These are phyloP conservation scores for Siniperca scherzeri DNA, from an alignment of 2,797 vertebrate genomes.

Conservation along the genomic window DNA sequence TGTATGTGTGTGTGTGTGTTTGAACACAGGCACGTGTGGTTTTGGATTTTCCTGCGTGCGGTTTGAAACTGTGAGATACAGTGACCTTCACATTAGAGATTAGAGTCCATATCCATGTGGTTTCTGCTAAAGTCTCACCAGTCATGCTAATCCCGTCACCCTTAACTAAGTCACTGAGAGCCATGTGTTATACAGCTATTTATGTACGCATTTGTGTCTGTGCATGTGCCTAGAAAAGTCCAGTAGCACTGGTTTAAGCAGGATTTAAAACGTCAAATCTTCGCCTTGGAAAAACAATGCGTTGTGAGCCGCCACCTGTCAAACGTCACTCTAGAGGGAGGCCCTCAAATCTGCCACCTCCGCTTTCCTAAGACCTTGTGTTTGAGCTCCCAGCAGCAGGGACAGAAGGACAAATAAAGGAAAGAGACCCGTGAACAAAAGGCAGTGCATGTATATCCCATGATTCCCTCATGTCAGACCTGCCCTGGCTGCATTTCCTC, in stretches of 20 bases:
- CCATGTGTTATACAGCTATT: constrained; percentile 49
- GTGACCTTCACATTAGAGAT: constrained; percentile 63
- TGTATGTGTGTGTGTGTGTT: not conserved
- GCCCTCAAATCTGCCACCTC: constrained; percentile 45
- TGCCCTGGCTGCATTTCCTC: constrained; percentile 56
- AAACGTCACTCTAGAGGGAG: constrained; percentile 50
- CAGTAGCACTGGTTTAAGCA: constrained; percentile 46
- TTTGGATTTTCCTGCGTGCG: not conserved
- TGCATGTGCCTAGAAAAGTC: constrained; percentile 46
- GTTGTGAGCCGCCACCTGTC: constrained; percentile 63
- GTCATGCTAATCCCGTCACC: constrained; percentile 66
- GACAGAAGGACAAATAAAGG: constrained; percentile 30
- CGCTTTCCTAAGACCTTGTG: constrained; percentile 3
- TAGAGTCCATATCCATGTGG: constrained; percentile 52
- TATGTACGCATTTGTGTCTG: constrained; percentile 23
- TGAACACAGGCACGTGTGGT: not conserved
- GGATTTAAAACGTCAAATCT: constrained; percentile 63
- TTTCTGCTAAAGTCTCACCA: constrained; percentile 52
- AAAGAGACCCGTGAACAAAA: constrained; percentile 48
- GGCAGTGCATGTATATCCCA: constrained; percentile 62
- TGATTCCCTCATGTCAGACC: constrained; percentile 65
- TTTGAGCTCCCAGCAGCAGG: constrained; percentile 27
- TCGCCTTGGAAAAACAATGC: constrained; percentile 58
- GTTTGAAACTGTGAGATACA: constrained; percentile 25
- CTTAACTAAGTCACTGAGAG: constrained; percentile 53